Evolutionary conservation across 2,888 invertebrate genomes (phyloP).

Genomic region (Dascillus cervinus): DNA sequence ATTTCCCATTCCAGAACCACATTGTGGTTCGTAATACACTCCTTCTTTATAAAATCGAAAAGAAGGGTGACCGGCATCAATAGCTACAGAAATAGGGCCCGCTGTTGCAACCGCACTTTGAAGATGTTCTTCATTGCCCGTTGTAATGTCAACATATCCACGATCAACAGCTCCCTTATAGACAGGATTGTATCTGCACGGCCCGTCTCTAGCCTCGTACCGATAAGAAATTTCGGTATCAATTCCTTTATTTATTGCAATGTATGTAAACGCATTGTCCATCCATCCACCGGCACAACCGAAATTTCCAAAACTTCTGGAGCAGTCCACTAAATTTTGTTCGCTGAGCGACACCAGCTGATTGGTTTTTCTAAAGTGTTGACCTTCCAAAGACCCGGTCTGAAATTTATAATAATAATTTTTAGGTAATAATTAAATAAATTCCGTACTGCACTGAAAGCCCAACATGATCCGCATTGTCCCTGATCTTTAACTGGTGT

Average conservation of each 20-base stretch:
- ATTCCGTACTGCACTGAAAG: slow-evolving; percentile 55
- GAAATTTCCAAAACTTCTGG: slow-evolving; percentile 72
- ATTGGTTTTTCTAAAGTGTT: slow-evolving; percentile 74
- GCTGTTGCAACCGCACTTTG: slow-evolving; percentile 71
- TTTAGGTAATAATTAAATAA: too few relatives aligned
- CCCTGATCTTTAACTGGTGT: slow-evolving; percentile 50
- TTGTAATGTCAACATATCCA: slow-evolving; percentile 68
- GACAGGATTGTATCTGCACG: slow-evolving; percentile 59
- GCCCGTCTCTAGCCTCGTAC: slow-evolving; percentile 70
- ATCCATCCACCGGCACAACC: slow-evolving; percentile 83
- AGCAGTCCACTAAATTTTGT: slow-evolving; percentile 89
- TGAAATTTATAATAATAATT: slow-evolving; percentile 39
- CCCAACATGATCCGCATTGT: slow-evolving; percentile 58
- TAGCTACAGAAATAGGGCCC: slow-evolving; percentile 82
- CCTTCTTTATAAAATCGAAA: slow-evolving; percentile 81
- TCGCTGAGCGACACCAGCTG: slow-evolving; percentile 78
- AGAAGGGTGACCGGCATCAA: slow-evolving; percentile 77
- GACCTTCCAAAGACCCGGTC: slow-evolving; percentile 88
- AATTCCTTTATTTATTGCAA: slow-evolving; percentile 76
- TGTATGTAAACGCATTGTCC: slow-evolving; percentile 80
- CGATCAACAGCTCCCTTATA: slow-evolving; percentile 70
- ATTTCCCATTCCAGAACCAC: slow-evolving; percentile 49
- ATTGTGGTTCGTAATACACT: slow-evolving; percentile 73
- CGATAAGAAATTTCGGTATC: slow-evolving; percentile 86
- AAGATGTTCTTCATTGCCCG: slow-evolving; percentile 64